These are phyloP conservation scores for Macrostomum lignano DNA, from an alignment of 1,140 invertebrate genomes.

Conservation along the genomic window DNA sequence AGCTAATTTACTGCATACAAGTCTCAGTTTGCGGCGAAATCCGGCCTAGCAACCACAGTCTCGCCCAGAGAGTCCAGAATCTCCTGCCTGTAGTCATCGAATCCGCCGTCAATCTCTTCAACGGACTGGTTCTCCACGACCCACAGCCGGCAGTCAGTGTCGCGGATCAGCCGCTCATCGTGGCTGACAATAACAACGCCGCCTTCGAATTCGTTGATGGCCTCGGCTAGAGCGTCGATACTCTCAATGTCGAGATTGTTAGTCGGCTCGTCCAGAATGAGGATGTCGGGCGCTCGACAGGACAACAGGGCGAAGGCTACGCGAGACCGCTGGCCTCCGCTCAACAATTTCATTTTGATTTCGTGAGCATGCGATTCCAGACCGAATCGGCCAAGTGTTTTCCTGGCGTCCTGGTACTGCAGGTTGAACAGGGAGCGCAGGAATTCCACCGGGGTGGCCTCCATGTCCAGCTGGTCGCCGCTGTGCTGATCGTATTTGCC, in stretches of 20 bases:
- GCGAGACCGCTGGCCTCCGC: constrained; percentile 82
- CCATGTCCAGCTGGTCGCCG: constrained; percentile 78
- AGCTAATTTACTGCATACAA: too few relatives aligned
- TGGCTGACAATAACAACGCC: constrained; percentile 91
- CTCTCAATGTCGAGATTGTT: constrained; percentile 96
- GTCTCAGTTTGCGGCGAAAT: too few relatives aligned
- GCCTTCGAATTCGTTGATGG: constrained; percentile 80
- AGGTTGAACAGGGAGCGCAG: constrained; percentile 56
- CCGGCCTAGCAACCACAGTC: too few relatives aligned
- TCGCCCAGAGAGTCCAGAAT: constrained; percentile 72
- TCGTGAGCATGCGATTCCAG: constrained; percentile 74
- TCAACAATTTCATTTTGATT: constrained; percentile 85
- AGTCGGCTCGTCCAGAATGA: constrained; percentile 87
- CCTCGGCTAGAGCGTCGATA: constrained; percentile 84
- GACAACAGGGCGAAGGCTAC: constrained; percentile 77
- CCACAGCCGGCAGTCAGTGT: constrained; percentile 76
- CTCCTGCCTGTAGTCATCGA: constrained; percentile 90
- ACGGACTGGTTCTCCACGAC: constrained; percentile 82
- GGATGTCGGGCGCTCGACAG: constrained; percentile 65
- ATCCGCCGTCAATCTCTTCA: constrained; percentile 83
- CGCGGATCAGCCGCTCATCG: constrained; percentile 83
- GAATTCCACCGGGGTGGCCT: constrained; percentile 76
- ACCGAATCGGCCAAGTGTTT: constrained; percentile 77
- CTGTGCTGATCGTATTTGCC: constrained; percentile 95
- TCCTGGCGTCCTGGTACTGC: constrained; percentile 63